Conservation (phyloP, 2,113 vertebrate genomes). For the Indicator indicator region DNA sequence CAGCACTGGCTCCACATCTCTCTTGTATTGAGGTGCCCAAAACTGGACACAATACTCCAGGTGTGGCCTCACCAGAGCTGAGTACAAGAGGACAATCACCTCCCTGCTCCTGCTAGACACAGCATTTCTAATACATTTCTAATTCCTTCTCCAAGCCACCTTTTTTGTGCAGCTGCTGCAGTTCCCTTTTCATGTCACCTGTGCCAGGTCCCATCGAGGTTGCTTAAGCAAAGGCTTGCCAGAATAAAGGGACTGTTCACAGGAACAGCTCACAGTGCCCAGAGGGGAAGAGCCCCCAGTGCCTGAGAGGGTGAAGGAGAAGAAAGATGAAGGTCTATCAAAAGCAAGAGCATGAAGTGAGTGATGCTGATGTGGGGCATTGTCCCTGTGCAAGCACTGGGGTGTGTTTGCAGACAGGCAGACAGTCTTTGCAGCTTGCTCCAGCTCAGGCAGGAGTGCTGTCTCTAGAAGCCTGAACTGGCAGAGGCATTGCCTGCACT, state of each 20-base stretch:
- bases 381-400: neutral
- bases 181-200: neutral
- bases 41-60: too few species aligned
- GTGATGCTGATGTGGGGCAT: neutral
- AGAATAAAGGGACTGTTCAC: neutral
- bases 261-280: neutral
- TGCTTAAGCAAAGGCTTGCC: neutral
- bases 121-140: too few species aligned
- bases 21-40: too few species aligned
- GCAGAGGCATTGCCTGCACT: neutral
- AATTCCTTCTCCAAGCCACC: neutral
- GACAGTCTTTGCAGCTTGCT: neutral
- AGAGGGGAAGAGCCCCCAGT: neutral
- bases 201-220: neutral
- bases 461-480: neutral
- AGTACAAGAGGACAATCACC: too few species aligned
- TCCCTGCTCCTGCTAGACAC: too few species aligned
- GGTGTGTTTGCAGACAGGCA: neutral
- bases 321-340: neutral
- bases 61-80: too few species aligned
- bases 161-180: neutral
- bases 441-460: too few species aligned
- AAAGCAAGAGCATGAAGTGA: neutral
- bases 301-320: neutral
- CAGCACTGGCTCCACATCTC: too few species aligned